Evolutionary conservation across 2,888 invertebrate species (phyloP).

Genomic region (Acleris emargana): DNA sequence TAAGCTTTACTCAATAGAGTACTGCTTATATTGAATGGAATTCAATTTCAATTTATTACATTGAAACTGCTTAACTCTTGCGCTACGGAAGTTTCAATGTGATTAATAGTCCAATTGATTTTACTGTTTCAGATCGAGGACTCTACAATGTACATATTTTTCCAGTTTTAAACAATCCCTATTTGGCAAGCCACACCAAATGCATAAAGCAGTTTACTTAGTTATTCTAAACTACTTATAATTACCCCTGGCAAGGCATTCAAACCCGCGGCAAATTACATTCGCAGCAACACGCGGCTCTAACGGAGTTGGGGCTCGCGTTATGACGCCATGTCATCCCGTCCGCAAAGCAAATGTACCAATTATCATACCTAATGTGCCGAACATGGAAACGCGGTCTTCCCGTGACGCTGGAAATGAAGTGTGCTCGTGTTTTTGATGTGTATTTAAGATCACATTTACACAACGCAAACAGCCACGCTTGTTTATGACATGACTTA

Average conservation of each 20-base stretch:
- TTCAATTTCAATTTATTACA: too few relatives aligned
- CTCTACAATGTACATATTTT: too few relatives aligned
- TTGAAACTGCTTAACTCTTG: too few relatives aligned
- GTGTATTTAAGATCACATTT: slow-evolving; percentile 16
- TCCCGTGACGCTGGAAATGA: slow-evolving; percentile 24
- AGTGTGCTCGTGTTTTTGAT: slow-evolving; percentile 32
- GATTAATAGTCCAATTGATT: too few relatives aligned
- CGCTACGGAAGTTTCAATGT: too few relatives aligned
- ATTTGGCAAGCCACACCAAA: slow-evolving; percentile 20
- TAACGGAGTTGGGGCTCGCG: slow-evolving; percentile 47
- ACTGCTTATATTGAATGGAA: too few relatives aligned
- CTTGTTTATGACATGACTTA: background rate
- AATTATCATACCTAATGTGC: slow-evolving; percentile 80
- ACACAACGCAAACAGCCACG: background rate
- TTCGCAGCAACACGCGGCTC: slow-evolving; percentile 58
- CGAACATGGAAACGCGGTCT: slow-evolving; percentile 45
- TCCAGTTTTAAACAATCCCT: background rate
- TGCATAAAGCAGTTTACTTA: slow-evolving; percentile 9
- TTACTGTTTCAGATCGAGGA: too few relatives aligned
- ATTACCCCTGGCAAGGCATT: slow-evolving; percentile 34
- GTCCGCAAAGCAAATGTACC: slow-evolving; percentile 77
- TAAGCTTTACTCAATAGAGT: too few relatives aligned
- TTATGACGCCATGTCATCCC: slow-evolving; percentile 66
- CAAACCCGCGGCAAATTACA: slow-evolving; percentile 57
- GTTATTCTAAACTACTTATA: slow-evolving; percentile 33